Base-by-base conservation (phyloP, 2,113 vertebrate species). In the Anguilla rostrata region DNA sequence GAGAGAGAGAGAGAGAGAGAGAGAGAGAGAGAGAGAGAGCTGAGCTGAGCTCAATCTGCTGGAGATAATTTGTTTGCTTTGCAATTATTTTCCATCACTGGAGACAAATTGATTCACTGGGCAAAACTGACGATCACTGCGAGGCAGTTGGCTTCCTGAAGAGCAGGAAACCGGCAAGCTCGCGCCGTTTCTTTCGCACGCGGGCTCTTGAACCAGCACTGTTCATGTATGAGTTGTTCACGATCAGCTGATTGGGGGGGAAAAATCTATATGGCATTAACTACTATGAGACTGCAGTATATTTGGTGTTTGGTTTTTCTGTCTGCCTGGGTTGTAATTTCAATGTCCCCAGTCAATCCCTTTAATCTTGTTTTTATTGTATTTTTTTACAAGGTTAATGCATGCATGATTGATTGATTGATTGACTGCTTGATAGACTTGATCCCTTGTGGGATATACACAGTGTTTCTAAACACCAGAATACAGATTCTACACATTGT, bases 1-100 rank as follows among this genome's bases (percentile, higher is more conserved):
- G 63, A 15, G 89, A 93, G 89, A 34, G 34, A 34, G 34, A 34
- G 34, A 1, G 34, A 34, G 34, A 34, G 34, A 34, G 34, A 1
- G 34, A 34, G 34, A 34, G 34, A 34, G 34, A 34, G 34, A 34
- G 0, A 34, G 34, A 34, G 34, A 34, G 34, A n/a, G n/a, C n/a
- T 93, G 94, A 94, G 94, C 94, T 92, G 93, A 92, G 95, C 92
- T 95, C 97, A 96, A 95, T 94, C 96, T 97, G 96, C 95, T 94
- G 94, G 94, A 94, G 91, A 93, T 98, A 96, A 99, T 97, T 96
- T 98, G 98, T 98, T 98, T 97, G 97, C 96, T 98, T 98, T 98
- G 96, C 96, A 95, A 97, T 98, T 99, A 97, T 97, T 97, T 98
- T 98, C 96, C 94, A 88, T 97, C 97, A 97, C 96, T 96, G 97